Percentiles rank a stretch among this genome's conserved stretches.
Conservation (phyloP, 1,140 invertebrate genomes). For the Neodiprion fabricii region DNA sequence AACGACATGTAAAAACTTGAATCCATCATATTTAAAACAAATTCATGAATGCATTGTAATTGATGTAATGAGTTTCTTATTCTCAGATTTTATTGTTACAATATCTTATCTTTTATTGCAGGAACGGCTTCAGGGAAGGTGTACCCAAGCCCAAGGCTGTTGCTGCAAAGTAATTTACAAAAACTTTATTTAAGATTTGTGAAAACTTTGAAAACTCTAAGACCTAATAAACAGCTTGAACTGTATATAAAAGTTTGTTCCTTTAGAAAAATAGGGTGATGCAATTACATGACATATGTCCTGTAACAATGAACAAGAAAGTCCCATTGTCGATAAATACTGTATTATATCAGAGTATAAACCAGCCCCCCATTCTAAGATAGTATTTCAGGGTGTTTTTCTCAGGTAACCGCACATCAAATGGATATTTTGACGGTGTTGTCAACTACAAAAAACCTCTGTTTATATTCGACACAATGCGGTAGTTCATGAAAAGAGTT, state of each 20-base stretch:
- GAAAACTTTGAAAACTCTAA: conserved; percentile 30
- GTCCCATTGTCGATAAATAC: too few relatives aligned
- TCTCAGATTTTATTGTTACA: not conserved
- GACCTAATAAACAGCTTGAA: conserved; percentile 31
- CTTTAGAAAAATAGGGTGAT: too few relatives aligned
- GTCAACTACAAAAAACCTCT: too few relatives aligned
- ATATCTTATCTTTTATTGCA: conserved; percentile 25
- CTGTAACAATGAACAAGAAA: too few relatives aligned
- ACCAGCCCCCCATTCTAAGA: too few relatives aligned
- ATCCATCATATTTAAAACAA: not conserved
- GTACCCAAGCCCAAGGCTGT: conserved; percentile 53
- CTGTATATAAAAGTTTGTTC: not conserved
- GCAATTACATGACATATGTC: too few relatives aligned
- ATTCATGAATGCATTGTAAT: not conserved
- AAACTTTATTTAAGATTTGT: conserved; percentile 33
- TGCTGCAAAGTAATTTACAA: conserved; percentile 43
- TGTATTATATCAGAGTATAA: too few relatives aligned
- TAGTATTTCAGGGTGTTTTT: too few relatives aligned
- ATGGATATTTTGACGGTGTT: too few relatives aligned
- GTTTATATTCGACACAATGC: too few relatives aligned
- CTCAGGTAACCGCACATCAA: too few relatives aligned
- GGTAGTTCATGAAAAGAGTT: too few relatives aligned
- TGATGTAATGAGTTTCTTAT: not conserved
- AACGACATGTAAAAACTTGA: not conserved
- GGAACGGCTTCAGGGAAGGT: conserved; percentile 59